Percentiles rank a stretch among this genome's conserved stretches.
Evolutionary conservation across 2,113 vertebrate species (phyloP).

Genomic region (Nothoprocta perdicaria): DNA sequence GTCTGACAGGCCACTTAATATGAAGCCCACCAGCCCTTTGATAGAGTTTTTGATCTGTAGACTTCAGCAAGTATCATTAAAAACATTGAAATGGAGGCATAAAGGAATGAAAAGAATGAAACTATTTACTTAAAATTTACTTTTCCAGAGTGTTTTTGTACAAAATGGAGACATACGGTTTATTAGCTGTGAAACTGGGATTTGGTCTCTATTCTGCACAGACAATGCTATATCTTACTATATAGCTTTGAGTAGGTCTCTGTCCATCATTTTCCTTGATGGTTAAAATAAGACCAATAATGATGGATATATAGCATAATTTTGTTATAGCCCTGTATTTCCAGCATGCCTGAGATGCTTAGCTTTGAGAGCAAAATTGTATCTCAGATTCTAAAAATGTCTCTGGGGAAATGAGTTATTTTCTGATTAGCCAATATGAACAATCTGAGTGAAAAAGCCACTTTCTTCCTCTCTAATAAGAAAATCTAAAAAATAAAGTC

Average conservation of each 20-base stretch:
- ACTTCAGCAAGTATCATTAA: not conserved
- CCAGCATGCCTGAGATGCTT: not conserved
- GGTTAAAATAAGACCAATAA: not conserved
- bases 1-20: too few relatives aligned
- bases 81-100: not conserved
- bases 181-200: not conserved
- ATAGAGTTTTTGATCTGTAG: too few relatives aligned
- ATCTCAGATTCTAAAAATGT: too few relatives aligned
- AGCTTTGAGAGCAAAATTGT: not conserved
- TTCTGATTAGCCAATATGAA: not conserved
- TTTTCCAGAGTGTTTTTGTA: not conserved
- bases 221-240: too few relatives aligned
- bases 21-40: too few relatives aligned
- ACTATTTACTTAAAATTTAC: not conserved
- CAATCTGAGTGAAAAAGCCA: not conserved
- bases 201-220: not conserved
- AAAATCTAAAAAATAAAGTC: not conserved
- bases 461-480: not conserved
- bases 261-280: not conserved
- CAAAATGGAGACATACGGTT: not conserved
- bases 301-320: not conserved
- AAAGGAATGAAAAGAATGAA: not conserved
- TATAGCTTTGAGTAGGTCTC: not conserved
- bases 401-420: not conserved
- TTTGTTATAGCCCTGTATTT: not conserved